Evolutionary conservation across 2,888 invertebrate genomes (phyloP).

Genomic region (Adelphocoris suturalis): DNA sequence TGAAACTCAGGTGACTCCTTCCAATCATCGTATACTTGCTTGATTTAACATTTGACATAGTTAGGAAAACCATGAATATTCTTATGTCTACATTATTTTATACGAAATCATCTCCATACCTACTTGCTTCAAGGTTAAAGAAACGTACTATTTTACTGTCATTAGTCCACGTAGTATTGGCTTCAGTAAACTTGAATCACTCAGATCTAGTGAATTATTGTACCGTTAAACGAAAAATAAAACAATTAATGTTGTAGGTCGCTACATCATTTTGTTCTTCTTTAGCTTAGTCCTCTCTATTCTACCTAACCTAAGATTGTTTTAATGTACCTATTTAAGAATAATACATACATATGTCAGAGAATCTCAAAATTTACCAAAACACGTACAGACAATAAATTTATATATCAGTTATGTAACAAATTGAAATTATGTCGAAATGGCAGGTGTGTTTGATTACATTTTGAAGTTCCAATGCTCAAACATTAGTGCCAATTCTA

Average conservation of each 20-base stretch:
- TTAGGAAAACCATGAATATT: too few species aligned
- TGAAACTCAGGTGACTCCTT: too few species aligned
- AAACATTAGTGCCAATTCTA: conserved; percentile 23
- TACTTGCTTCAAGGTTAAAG: background rate
- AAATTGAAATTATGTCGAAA: background rate
- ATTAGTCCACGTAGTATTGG: background rate
- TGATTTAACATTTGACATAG: too few species aligned
- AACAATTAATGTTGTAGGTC: background rate
- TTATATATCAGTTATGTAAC: background rate
- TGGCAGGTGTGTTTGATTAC: background rate
- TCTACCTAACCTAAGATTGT: conserved; percentile 12
- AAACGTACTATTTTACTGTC: background rate
- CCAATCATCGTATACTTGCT: too few species aligned
- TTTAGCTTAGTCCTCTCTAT: background rate
- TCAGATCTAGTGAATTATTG: conserved; percentile 17
- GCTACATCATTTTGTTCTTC: background rate
- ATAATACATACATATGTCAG: background rate
- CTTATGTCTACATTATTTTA: too few species aligned
- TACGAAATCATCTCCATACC: background rate
- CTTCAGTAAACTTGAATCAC: background rate
- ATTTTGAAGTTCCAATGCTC: background rate
- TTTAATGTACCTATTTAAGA: background rate
- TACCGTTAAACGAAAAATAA: background rate
- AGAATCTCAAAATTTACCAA: conserved; percentile 8
- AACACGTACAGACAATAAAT: background rate